Evolutionary conservation across 1,140 invertebrate species (phyloP), one percentile per base, ranked within the genome.

Genomic region (Dendrolimus kikuchii): DNA sequence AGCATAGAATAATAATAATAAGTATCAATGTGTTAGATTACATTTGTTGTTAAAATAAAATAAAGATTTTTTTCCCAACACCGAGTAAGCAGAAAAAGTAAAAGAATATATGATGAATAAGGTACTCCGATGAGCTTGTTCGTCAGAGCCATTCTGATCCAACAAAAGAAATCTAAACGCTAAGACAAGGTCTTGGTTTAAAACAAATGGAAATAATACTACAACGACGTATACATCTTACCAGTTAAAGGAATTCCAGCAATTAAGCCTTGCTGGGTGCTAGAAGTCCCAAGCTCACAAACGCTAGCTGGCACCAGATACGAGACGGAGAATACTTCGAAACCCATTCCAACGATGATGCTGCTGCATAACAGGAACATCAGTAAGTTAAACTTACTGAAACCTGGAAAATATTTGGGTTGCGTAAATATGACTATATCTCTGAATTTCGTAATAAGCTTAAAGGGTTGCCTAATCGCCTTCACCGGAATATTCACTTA

Each of bases 271-370:
- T 84, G 81, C 48, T 84, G 72, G 0, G 49, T 53, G 40, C 60
- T 70, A 4, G 65, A 74, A 23, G 72, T 77, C n/a, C 49, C 5
- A 36, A 81, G 63, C 52, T 81, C 81, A 38, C 78, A 84, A 4
- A 66, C 72, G 47, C 74, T 81, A 38, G 69, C 75, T 2, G 78
- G 72, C 38, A 81, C 78, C 57, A 84, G 46, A 52, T 75, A 84
- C 2, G 78, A 67, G 5, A 81, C 75, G 4, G 77, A 81, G 55
- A 71, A 69, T 2, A 77, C 68, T 64, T 84, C 78, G 40, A 71
- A 79, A 4, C 59, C 60, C 74, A 81, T 77, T 2, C 69, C 71
- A 10, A 66, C 59, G 54, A 78, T 76, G 45, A 79, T 57, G 39
- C 64, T 57, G 1, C 64, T 41, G 41, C 62, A 65, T 5, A 80